Conservation (phyloP, 2,113 vertebrate genomes). For the Sinosuthora webbiana region DNA sequence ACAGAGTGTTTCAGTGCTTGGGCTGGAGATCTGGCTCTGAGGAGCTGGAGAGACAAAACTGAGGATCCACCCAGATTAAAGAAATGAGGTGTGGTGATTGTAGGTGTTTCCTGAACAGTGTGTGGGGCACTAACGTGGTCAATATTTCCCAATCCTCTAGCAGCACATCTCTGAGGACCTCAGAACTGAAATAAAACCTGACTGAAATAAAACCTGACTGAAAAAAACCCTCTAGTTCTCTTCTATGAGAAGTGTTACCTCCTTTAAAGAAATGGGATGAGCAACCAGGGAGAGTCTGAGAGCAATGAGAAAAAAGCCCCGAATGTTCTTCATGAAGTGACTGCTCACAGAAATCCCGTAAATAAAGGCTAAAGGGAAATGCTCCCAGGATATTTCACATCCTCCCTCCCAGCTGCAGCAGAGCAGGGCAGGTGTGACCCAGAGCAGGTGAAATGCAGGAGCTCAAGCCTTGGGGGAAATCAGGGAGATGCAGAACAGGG, state of each 20-base stretch:
- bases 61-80: neutral
- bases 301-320: neutral
- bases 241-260: neutral
- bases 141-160: neutral
- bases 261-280: neutral
- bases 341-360: neutral
- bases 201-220: neutral
- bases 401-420: neutral
- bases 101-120: accelerated
- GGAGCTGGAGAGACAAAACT: neutral
- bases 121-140: neutral
- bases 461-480: neutral
- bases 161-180: neutral
- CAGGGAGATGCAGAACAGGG: neutral
- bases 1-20: neutral
- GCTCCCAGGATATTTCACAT: accelerated
- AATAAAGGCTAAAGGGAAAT: neutral
- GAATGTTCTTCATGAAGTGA: neutral
- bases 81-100: neutral
- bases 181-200: neutral
- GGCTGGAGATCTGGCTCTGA: neutral
- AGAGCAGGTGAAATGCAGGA: neutral
- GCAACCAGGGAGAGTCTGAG: neutral
- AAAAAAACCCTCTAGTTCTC: neutral
- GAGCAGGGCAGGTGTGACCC: neutral